Conservation (phyloP, 2,888 invertebrate species). For the Magallana nippona region DNA sequence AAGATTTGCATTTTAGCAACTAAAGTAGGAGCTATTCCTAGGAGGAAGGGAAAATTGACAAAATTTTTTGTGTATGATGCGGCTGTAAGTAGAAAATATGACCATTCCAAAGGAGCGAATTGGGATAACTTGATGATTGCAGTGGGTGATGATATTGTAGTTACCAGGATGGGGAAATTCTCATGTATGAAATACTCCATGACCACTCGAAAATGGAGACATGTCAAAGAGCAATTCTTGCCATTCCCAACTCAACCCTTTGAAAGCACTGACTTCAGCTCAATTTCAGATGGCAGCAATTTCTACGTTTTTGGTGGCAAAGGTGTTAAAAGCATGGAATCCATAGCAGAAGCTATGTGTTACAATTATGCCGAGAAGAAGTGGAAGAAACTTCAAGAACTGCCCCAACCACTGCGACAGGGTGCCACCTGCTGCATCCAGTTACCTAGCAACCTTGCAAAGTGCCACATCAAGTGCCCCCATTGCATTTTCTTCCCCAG, state of each 20-base stretch:
- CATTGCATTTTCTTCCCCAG: slow-evolving; percentile 62
- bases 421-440: slow-evolving; percentile 60
- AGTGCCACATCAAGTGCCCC: slow-evolving; percentile 68
- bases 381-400: slow-evolving; percentile 60
- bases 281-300: slow-evolving; percentile 55
- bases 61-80: slow-evolving; percentile 61
- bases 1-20: slow-evolving; percentile 63
- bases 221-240: slow-evolving; percentile 53
- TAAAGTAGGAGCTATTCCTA: slow-evolving; percentile 56
- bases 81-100: slow-evolving; percentile 49
- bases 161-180: slow-evolving; percentile 61
- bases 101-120: slow-evolving; percentile 54
- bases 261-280: slow-evolving; percentile 58
- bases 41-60: slow-evolving; percentile 46
- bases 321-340: slow-evolving; percentile 51
- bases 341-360: slow-evolving; percentile 55
- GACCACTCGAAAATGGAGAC: slow-evolving; percentile 53
- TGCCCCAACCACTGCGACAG: slow-evolving; percentile 63
- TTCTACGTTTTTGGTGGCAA: slow-evolving; percentile 68
- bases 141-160: slow-evolving; percentile 57
- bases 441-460: slow-evolving; percentile 60
- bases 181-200: slow-evolving; percentile 58
- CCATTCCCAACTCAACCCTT: slow-evolving; percentile 56
- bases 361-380: slow-evolving; percentile 55
- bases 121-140: slow-evolving; percentile 61